Evolutionary conservation across 1,140 invertebrate species (phyloP).

Genomic region (Drosophila erecta): DNA sequence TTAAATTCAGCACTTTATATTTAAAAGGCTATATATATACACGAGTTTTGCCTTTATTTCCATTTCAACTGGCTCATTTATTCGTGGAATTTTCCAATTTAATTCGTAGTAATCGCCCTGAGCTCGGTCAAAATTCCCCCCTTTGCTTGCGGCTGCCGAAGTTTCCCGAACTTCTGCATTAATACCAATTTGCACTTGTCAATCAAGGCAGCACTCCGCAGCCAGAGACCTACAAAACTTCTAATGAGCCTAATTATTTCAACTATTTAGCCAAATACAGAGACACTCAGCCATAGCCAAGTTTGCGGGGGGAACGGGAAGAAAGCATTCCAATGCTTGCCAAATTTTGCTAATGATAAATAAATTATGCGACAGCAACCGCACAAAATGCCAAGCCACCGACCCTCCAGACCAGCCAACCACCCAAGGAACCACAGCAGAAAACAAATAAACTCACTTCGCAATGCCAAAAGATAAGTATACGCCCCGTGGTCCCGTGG

Average conservation of each 20-base stretch:
- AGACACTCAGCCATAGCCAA: constrained; percentile 24
- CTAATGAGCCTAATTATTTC: constrained; percentile 77
- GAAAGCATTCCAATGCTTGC: constrained; percentile 55
- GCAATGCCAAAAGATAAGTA: constrained; percentile 75
- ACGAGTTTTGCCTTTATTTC: background rate
- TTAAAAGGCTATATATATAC: background rate
- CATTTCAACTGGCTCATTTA: background rate
- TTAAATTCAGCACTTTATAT: background rate
- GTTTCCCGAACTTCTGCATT: constrained; percentile 34
- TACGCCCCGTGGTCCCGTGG: constrained; percentile 51
- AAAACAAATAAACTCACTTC: constrained; percentile 78
- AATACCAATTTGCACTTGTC: constrained; percentile 53
- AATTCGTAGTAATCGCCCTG: constrained; percentile 3
- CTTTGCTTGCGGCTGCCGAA: constrained; percentile 26
- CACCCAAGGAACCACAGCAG: constrained; percentile 58
- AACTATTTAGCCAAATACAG: constrained; percentile 68
- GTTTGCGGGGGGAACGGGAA: background rate
- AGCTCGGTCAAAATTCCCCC: background rate
- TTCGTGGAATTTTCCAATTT: constrained; percentile 2
- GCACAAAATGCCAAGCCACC: constrained; percentile 51
- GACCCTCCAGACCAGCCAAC: background rate
- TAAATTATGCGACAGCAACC: constrained; percentile 77
- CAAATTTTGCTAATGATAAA: constrained; percentile 82
- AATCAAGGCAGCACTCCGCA: constrained; percentile 29
- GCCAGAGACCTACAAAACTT: constrained; percentile 39